phyloP scores from a whole-genome alignment of 2,113 vertebrate genomes.

The Eretmochelys imbricata region DNA sequence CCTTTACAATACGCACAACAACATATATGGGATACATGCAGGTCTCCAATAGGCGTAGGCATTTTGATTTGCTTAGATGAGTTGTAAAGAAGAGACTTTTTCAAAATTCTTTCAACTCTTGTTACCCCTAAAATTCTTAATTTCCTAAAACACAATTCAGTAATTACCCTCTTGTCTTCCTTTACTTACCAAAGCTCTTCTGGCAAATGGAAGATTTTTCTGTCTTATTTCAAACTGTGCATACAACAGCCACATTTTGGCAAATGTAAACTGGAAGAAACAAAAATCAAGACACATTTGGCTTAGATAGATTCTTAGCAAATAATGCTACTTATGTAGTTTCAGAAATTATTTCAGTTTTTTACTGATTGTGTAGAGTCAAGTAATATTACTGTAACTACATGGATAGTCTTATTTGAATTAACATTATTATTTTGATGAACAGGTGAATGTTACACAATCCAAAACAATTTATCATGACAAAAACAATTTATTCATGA shows the following conservation, averaged over 20 bases:
- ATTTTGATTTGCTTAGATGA: not conserved
- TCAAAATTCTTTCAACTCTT: not conserved
- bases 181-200: constrained; percentile 91
- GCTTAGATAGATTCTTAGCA: not conserved
- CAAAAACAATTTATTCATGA: rapidly evolving
- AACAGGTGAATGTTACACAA: not conserved
- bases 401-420: not conserved
- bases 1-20: constrained; percentile 14
- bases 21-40: constrained; percentile 1
- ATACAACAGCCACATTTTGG: constrained; percentile 96
- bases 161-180: not conserved
- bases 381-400: not conserved
- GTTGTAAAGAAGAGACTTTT: not conserved
- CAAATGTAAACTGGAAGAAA: constrained; percentile 92
- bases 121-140: not conserved
- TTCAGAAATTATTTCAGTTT: not conserved
- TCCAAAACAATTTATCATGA: rapidly evolving
- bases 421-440: not conserved
- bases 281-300: constrained; percentile 28
- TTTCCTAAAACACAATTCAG: constrained; percentile 16
- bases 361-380: too few relatives aligned
- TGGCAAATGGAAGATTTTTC: constrained; percentile 92
- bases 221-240: constrained; percentile 96
- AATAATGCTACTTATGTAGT: rapidly evolving
- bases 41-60: not conserved